Evolutionary conservation across 2,888 invertebrate genomes (phyloP), one percentile per base, ranked within the genome.

Genomic region (Abrostola tripartita): DNA sequence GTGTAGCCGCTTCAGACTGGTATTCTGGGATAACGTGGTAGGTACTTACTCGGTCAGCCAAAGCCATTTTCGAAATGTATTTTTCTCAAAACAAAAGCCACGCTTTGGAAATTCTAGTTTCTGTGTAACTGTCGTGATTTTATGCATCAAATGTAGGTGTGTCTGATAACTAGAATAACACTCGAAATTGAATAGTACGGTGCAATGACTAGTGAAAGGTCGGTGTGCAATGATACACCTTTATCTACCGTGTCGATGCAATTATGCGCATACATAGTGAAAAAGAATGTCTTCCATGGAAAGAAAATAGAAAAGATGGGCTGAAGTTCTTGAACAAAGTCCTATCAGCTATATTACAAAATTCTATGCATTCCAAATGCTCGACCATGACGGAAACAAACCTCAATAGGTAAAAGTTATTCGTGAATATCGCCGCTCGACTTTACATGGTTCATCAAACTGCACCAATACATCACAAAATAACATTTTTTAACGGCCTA

Each of bases 361-460:
- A 62, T 59, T 41, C 64, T 74, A 50, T 60, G 50, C 75, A 42
- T 61, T 54, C 53, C 51, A 61, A 44, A 12, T 58, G 41, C 52
- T 36, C 57, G 52, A 61, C 70, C 55, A 72, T 70, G 65, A 61
- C 44, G 57, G 41, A 65, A 61, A 65, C 14, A 50, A 71, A 65
- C 56, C 51, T 47, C 75, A 58, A 74, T 52, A 59, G 52, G 69
- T 68, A 56, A 59, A 59, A 70, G 44, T 70, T 65, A 61, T 70
- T 55, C 50, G 50, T 44, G 41, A 70, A 75, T 61, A 59, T 57
- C 40, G 52, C 54, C 47, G 35, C 12, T 55, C 61, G 50, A 60
- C 50, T 47, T 74, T 57, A 61, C 41, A 69, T 41, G 59, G 65
- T 42, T 52, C 70, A 63, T 57, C 63, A 74, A 65, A 63, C 54